Evolutionary conservation across 1,140 invertebrate species (phyloP).

Genomic region (Eurosta solidaginis): DNA sequence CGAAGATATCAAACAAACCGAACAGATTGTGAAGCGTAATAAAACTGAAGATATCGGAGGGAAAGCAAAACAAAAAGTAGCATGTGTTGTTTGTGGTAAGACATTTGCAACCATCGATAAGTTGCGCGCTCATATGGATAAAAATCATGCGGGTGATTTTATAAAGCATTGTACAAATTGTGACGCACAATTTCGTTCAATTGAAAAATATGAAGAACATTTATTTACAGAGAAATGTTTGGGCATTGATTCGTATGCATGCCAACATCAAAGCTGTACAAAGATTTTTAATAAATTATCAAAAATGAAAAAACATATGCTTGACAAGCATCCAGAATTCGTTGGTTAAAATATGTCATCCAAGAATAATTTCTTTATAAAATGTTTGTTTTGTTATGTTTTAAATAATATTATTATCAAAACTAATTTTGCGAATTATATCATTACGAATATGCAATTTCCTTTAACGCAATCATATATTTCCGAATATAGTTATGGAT

Average conservation of each 20-base stretch:
- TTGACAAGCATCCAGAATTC: conserved; percentile 12
- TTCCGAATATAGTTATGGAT: too few species aligned
- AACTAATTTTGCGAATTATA: too few species aligned
- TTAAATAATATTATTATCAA: too few species aligned
- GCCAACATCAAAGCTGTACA: conserved; percentile 28
- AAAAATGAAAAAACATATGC: conserved; percentile 31
- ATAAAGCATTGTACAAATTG: conserved; percentile 28
- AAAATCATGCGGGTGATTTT: conserved; percentile 17
- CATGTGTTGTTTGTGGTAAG: conserved; percentile 29
- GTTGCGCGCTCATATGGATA: conserved; percentile 27
- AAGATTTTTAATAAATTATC: conserved; percentile 26
- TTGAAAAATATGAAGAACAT: conserved; percentile 29
- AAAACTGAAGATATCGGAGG: neutral
- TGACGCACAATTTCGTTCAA: conserved; percentile 1
- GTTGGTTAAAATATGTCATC: neutral
- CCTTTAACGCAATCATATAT: too few species aligned
- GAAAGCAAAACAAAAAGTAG: neutral
- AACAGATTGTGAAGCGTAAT: neutral
- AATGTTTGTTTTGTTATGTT: too few species aligned
- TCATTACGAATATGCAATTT: neutral
- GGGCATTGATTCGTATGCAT: neutral
- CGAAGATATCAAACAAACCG: neutral
- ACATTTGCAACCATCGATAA: neutral
- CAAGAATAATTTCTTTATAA: neutral
- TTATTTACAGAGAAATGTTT: conserved; percentile 32